Evolutionary conservation across 2,888 invertebrate genomes (phyloP).

Genomic region (Hirtodrosophila histrioides): DNA sequence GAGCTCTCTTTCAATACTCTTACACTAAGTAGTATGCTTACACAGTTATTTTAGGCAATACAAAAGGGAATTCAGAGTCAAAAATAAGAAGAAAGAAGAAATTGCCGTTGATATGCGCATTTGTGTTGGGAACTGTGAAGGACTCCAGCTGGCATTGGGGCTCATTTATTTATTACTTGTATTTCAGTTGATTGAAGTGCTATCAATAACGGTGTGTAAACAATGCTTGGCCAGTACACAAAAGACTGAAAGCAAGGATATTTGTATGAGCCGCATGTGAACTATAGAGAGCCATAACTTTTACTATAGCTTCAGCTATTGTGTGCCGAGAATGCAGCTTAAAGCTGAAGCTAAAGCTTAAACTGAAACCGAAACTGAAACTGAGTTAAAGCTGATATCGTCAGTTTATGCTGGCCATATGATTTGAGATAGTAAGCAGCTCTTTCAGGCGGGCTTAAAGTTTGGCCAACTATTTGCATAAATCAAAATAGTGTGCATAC

Average conservation of each 20-base stretch:
- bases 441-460: conserved; percentile 2
- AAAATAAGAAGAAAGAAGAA: conserved; percentile 20
- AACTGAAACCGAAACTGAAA: no score
- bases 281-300: conserved; percentile 5
- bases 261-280: neutral
- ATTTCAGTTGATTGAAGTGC: conserved; percentile 74
- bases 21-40: no score
- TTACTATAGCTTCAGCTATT: neutral
- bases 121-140: neutral
- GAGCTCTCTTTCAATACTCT: no score
- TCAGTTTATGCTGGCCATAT: neutral
- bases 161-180: conserved; percentile 74
- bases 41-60: conserved; percentile 46
- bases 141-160: conserved; percentile 37
- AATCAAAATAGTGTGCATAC: conserved; percentile 53
- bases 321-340: no score
- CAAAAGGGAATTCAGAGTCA: conserved; percentile 41
- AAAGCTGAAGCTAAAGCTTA: no score
- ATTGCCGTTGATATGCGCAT: conserved; percentile 13
- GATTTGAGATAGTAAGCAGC: neutral
- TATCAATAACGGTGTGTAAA: conserved; percentile 67
- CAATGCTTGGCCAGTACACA: conserved; percentile 36
- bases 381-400: conserved; percentile 9
- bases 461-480: conserved; percentile 54
- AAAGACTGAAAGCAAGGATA: conserved; percentile 3